phyloP scores from a whole-genome alignment of 2,113 vertebrate species.

The Pionites leucogaster region DNA sequence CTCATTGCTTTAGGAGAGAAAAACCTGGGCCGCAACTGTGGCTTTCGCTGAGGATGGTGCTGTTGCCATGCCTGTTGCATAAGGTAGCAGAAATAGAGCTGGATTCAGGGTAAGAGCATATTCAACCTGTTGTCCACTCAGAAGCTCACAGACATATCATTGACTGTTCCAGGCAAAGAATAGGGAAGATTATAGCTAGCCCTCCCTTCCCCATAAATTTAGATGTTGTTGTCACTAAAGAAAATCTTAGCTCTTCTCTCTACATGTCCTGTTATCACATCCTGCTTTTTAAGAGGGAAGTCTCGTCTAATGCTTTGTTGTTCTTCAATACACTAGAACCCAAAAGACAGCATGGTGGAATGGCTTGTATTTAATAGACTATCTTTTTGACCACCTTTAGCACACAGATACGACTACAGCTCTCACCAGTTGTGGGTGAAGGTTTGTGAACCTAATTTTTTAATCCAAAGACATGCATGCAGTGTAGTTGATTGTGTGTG shows the following conservation, averaged over 20 bases:
- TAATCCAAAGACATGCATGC: background rate
- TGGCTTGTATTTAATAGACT: background rate
- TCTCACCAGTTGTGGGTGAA: background rate
- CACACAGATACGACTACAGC: background rate
- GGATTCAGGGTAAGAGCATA: background rate
- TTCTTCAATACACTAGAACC: background rate
- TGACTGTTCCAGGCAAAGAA: background rate
- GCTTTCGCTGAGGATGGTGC: background rate
- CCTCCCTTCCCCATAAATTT: background rate
- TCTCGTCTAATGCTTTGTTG: background rate
- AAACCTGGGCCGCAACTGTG: background rate
- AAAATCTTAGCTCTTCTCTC: background rate
- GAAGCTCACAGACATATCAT: background rate
- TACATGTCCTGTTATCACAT: background rate
- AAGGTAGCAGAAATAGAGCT: background rate
- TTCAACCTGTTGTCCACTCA: background rate
- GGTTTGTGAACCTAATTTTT: background rate
- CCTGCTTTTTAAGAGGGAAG: background rate
- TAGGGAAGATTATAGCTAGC: background rate
- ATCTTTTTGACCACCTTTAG: background rate
- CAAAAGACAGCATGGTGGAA: background rate
- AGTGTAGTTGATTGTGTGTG: background rate
- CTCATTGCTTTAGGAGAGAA: background rate
- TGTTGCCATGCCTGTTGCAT: background rate
- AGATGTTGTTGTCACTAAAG: background rate